Evolutionary conservation across 2,888 invertebrate species (phyloP).

Genomic region (Hypercompe scribonia): DNA sequence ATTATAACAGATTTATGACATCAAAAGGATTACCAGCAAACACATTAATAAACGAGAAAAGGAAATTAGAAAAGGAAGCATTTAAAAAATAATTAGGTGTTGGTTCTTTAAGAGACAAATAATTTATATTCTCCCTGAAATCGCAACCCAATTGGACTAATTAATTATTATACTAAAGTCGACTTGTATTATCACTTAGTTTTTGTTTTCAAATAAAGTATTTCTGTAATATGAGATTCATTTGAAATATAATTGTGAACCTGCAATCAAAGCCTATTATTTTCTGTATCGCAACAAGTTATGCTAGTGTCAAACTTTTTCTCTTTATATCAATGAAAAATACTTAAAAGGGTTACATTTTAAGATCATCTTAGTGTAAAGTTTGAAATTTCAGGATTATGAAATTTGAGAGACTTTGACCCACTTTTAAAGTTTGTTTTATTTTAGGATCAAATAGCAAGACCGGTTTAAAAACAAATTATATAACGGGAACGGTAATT

Average conservation of each 20-base stretch:
- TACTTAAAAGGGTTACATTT: background rate
- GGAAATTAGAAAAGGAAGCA: background rate
- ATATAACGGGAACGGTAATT: background rate
- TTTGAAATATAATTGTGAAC: background rate
- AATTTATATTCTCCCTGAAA: background rate
- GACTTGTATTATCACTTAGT: background rate
- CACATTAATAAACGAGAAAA: background rate
- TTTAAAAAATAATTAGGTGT: background rate
- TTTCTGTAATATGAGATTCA: background rate
- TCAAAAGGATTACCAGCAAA: no score
- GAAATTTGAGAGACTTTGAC: background rate
- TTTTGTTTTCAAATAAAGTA: background rate
- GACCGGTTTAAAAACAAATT: background rate
- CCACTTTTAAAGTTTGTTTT: constrained; percentile 4
- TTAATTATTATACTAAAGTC: background rate
- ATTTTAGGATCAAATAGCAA: background rate
- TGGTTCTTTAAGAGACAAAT: background rate
- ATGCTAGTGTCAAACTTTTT: background rate
- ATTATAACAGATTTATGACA: no score
- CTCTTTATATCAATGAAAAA: background rate
- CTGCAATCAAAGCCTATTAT: background rate
- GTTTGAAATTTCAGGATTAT: background rate
- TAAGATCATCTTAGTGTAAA: background rate
- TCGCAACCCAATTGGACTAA: background rate
- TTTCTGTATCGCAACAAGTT: background rate